Percentiles rank a stretch among this genome's conserved stretches.
phyloP scores from a whole-genome alignment of 2,113 vertebrate species.

The Cynopterus brachyotis region DNA sequence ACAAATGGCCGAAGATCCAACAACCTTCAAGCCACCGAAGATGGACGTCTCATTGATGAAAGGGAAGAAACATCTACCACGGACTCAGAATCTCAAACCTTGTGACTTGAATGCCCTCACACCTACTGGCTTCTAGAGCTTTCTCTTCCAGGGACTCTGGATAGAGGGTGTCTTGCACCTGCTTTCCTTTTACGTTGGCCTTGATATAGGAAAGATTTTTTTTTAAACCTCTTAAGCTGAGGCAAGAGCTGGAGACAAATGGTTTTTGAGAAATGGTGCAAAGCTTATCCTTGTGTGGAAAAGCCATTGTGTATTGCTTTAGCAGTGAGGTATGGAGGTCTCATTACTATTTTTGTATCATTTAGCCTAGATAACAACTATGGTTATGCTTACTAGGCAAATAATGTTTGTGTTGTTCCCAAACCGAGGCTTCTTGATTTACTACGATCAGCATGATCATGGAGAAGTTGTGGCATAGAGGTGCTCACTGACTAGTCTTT shows the following conservation, averaged over 20 bases:
- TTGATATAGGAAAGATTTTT: conserved; percentile 58
- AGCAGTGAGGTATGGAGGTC: neutral
- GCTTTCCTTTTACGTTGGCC: conserved; percentile 23
- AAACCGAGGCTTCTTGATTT: neutral
- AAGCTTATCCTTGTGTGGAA: neutral
- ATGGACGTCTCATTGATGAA: conserved; percentile 87
- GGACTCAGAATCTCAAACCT: conserved; percentile 90
- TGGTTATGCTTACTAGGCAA: neutral
- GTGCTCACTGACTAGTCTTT: neutral
- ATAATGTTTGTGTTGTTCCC: neutral
- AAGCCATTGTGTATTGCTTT: neutral
- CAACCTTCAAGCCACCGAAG: conserved; percentile 88
- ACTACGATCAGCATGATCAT: fast-evolving
- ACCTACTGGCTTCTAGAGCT: conserved; percentile 89
- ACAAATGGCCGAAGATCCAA: conserved; percentile 86
- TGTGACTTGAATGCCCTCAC: conserved; percentile 92
- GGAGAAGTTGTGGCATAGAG: neutral
- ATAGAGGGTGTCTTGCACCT: conserved; percentile 23
- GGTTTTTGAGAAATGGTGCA: conserved; percentile 3
- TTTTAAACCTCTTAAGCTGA: neutral
- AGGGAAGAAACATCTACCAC: conserved; percentile 81
- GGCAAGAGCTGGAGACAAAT: neutral
- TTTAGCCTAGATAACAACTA: neutral
- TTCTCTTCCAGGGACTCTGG: neutral
- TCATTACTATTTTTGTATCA: neutral